Conservation (phyloP, 2,113 vertebrate genomes). For the Chionis minor region DNA sequence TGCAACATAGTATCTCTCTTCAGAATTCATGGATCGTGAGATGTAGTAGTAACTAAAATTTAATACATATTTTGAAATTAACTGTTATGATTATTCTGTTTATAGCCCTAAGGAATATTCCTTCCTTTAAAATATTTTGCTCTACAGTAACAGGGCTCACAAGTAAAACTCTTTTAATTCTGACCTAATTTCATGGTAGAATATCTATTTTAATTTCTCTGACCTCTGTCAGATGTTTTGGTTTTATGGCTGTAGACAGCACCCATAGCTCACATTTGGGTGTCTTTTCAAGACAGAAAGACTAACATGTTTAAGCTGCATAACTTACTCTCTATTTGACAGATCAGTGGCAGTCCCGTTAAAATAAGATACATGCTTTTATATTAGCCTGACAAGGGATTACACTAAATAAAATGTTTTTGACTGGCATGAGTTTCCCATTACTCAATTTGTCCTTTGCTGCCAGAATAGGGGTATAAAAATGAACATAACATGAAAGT, state of each 20-base stretch:
- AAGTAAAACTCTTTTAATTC: not conserved
- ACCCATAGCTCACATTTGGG: not conserved
- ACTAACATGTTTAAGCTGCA: not conserved
- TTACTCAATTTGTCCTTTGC: slow-evolving; percentile 68
- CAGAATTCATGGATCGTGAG: not conserved
- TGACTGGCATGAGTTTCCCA: slow-evolving; percentile 63
- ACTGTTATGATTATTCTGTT: not conserved
- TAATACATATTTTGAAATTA: not conserved
- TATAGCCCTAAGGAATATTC: not conserved
- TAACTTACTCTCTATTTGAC: slow-evolving; percentile 44
- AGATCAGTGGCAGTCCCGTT: slow-evolving; percentile 61
- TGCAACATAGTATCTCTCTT: not conserved
- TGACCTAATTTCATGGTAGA: not conserved
- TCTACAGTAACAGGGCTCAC: not conserved
- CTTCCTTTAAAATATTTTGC: not conserved
- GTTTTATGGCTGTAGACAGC: not conserved
- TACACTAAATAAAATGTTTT: slow-evolving; percentile 66
- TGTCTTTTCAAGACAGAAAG: not conserved
- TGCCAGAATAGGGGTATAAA: slow-evolving; percentile 58
- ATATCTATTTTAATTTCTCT: slow-evolving; percentile 7
- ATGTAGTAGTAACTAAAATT: not conserved
- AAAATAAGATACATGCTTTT: slow-evolving; percentile 54
- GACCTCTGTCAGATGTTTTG: not conserved
- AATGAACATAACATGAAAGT: not conserved
- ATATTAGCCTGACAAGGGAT: slow-evolving; percentile 64